phyloP scores from a whole-genome alignment of 2,113 vertebrate genomes.

The Tiliqua scincoides region DNA sequence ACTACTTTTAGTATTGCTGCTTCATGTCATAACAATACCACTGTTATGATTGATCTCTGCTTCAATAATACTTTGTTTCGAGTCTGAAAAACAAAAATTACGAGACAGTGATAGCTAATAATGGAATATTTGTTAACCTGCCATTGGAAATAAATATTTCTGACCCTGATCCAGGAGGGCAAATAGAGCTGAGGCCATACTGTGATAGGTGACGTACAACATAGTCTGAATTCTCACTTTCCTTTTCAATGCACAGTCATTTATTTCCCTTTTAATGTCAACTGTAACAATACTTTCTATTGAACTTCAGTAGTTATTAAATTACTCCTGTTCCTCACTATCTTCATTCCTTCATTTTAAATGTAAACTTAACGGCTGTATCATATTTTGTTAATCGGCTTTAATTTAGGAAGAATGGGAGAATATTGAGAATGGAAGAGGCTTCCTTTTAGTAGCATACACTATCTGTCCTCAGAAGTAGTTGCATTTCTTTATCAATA shows the following conservation, averaged over 20 bases:
- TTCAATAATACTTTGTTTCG: background rate
- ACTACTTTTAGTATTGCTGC: background rate
- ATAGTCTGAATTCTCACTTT: background rate
- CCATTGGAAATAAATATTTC: background rate
- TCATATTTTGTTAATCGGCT: background rate
- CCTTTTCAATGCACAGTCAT: background rate
- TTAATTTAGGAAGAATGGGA: background rate
- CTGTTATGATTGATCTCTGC: background rate
- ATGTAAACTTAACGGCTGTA: background rate
- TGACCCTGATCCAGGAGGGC: background rate
- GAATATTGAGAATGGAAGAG: background rate
- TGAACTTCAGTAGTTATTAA: background rate
- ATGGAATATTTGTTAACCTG: background rate
- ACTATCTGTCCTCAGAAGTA: background rate
- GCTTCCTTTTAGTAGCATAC: background rate
- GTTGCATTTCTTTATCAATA: background rate
- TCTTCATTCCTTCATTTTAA: background rate
- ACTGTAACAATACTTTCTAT: background rate
- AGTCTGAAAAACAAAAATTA: background rate
- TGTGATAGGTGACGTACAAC: background rate
- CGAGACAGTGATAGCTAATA: background rate
- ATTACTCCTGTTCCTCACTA: background rate
- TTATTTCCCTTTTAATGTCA: background rate
- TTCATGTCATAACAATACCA: background rate
- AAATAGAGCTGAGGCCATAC: background rate